A percentile compares a stretch with the other conserved stretches of the same genome.
phyloP scores from a whole-genome alignment of 1,140 invertebrate genomes.

The Goniozus legneri region DNA sequence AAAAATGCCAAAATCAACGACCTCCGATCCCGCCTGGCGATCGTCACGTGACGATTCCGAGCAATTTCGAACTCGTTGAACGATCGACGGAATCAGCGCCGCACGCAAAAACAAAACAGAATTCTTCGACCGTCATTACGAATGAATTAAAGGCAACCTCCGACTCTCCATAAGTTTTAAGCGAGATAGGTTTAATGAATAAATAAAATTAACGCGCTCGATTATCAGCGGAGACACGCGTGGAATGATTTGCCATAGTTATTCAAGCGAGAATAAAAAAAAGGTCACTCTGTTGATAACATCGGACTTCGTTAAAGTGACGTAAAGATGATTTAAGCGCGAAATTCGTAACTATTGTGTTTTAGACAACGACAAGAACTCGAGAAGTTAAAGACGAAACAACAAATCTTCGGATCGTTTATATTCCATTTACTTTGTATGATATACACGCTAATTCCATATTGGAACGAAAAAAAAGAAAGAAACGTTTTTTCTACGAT shows the following conservation, averaged over 20 bases:
- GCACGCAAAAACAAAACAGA: conserved; percentile 3
- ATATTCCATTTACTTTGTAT: conserved; percentile 55
- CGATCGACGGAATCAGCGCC: conserved; percentile 25
- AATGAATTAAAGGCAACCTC: conserved; percentile 7
- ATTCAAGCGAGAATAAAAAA: too few relatives aligned
- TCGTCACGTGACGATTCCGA: too few relatives aligned
- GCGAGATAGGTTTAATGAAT: too few relatives aligned
- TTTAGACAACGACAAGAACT: too few relatives aligned
- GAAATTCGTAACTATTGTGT: conserved; percentile 47
- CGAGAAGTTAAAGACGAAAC: too few relatives aligned
- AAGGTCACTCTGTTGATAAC: conserved; percentile 51
- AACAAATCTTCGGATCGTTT: conserved; percentile 53
- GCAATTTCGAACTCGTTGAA: conserved; percentile 18
- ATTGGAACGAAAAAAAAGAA: too few relatives aligned
- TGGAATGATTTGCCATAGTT: too few relatives aligned
- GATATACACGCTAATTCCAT: conserved; percentile 53
- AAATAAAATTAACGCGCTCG: too few relatives aligned
- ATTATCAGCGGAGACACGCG: too few relatives aligned
- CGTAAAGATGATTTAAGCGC: conserved; percentile 42
- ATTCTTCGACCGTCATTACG: conserved; percentile 8
- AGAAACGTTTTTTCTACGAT: too few relatives aligned
- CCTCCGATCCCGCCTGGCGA: too few relatives aligned
- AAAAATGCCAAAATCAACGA: too few relatives aligned
- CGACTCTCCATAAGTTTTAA: conserved; percentile 16
- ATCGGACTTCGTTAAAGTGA: conserved; percentile 49